Base-by-base conservation (phyloP, 2,888 invertebrate genomes). In the Idaea aversata region DNA sequence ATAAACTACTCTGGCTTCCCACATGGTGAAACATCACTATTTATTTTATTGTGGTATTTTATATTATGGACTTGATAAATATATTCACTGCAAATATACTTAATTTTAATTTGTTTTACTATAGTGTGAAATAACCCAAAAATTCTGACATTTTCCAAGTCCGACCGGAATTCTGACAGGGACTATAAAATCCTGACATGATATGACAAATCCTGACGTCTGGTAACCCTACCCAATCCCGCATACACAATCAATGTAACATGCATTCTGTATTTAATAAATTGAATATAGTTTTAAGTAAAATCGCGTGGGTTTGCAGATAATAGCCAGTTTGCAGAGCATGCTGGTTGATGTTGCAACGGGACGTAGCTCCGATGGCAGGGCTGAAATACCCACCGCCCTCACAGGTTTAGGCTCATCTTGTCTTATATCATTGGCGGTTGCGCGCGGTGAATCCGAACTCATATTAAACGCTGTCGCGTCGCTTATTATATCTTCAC, bases 381-480 rank as follows among this genome's bases (percentile, higher is more conserved):
- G 75, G 15, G 65, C 74, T 5, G 94, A 94, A 3, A 93, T 94
- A 75, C 95, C 96, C 15, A 95, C 94, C 70, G 95, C 94, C 74
- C 94, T 99, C 77, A 97, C 98, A 25, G 96, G 98, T 5, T 94
- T 98, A 67, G 98, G 98, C 63, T 98, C 98, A 84, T 97, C 99
- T 1, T 98, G 98, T 75, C 94, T 99, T 7, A 94, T 99, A 64
- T 97, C 98, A 65, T 93, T 99, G 68, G 97, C 98, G 15, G 97
- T 99, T 62, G 98, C 99, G 1, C 94, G 97, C 65, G 99, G 99
- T 5, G 97, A 98, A 84, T 97, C 98, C 10, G 98, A 98, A 68
- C 96, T 98, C 80, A 95, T 98, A 77, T 93, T 99, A 5, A 95
- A 96, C 76, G 98, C 99, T 5, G 95, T 97, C 57, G 96, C 97